These are phyloP conservation scores for Tenthredo distinguenda DNA, from an alignment of 2,888 invertebrate species.

Conservation along the genomic window DNA sequence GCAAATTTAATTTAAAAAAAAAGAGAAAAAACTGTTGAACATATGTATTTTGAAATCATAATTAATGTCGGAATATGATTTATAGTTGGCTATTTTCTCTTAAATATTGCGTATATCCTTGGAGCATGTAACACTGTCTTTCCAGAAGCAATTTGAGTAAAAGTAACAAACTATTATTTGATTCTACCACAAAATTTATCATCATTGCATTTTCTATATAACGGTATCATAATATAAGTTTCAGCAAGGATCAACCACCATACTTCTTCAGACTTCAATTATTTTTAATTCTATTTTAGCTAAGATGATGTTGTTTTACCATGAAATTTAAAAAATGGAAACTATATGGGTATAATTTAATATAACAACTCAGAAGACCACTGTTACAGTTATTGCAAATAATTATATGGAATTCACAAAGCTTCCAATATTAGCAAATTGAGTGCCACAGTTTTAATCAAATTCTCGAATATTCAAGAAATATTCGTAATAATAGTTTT, in stretches of 20 bases:
- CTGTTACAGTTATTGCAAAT: not conserved
- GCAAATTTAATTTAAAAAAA: not conserved
- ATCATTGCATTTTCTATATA: not conserved
- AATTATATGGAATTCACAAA: not conserved
- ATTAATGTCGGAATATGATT: not conserved
- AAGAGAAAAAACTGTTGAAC: not conserved
- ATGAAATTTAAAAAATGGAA: not conserved
- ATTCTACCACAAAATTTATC: not conserved
- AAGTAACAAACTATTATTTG: not conserved
- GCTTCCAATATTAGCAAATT: not conserved
- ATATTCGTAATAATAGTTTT: not conserved
- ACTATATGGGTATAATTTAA: not conserved
- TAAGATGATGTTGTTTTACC: not conserved
- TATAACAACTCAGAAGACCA: not conserved
- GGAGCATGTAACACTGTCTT: not conserved
- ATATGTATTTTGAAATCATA: not conserved
- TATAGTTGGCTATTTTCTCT: not conserved
- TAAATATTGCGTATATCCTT: not conserved
- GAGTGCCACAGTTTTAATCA: not conserved
- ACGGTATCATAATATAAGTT: not conserved
- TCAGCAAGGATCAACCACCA: not conserved
- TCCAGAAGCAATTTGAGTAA: not conserved
- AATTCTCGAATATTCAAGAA: not conserved
- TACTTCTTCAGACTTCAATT: conserved; percentile 4
- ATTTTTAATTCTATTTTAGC: not conserved